A percentile compares a stretch with the other conserved stretches of the same genome.
Evolutionary conservation across 2,797 vertebrate species (phyloP).

Genomic region (Rhabdophis nuchalis): DNA sequence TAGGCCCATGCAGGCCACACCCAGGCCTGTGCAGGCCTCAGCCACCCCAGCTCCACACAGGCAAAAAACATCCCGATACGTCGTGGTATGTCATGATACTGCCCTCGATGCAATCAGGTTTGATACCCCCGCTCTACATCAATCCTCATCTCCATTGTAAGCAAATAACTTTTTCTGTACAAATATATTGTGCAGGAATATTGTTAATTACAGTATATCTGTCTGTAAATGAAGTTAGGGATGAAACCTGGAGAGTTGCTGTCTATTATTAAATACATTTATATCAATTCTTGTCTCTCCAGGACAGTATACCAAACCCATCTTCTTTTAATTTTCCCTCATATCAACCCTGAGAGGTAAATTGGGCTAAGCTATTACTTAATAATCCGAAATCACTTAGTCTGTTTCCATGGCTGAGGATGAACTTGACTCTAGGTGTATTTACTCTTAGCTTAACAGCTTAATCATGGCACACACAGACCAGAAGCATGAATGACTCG

Average conservation of each 20-base stretch:
- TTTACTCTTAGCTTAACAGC: neutral
- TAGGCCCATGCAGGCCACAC: too few species aligned
- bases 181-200: neutral
- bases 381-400: neutral
- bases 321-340: neutral
- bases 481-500: neutral
- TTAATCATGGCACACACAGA: neutral
- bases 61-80: too few species aligned
- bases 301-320: neutral
- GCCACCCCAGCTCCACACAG: too few species aligned
- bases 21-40: too few species aligned
- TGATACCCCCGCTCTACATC: neutral
- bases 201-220: neutral
- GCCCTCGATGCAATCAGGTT: too few species aligned
- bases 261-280: neutral
- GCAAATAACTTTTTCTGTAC: neutral
- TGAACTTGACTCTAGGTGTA: neutral
- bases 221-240: neutral
- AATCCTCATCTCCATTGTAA: neutral
- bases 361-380: neutral
- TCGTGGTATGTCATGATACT: accelerated
- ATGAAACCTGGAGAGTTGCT: neutral
- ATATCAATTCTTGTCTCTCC: neutral
- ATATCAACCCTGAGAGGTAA: neutral
- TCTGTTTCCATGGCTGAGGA: neutral